Percentiles rank a stretch among this genome's conserved stretches.
Evolutionary conservation across 1,140 invertebrate species (phyloP).

Genomic region (Ganaspis sp.): DNA sequence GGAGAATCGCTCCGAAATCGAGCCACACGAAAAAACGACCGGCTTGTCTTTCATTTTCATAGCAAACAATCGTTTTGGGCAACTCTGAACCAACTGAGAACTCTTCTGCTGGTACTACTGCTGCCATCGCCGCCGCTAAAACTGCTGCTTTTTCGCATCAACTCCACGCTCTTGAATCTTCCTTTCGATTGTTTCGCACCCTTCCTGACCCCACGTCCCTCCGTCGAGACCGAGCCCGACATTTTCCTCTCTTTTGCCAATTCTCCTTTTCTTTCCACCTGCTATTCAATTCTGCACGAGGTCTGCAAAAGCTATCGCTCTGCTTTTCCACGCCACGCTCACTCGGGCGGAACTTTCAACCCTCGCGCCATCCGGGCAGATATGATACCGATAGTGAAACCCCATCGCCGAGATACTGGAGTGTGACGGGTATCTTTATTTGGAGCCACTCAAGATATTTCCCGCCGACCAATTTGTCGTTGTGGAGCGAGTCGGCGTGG

Average conservation of each 20-base stretch:
- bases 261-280: background rate
- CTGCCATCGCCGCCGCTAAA: constrained; percentile 24
- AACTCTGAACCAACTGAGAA: background rate
- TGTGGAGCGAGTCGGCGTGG: constrained; percentile 70
- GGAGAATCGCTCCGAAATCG: constrained; percentile 29
- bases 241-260: background rate
- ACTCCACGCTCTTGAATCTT: constrained; percentile 36
- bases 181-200: constrained; percentile 33
- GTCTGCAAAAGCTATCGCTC: constrained; percentile 21
- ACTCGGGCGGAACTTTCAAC: background rate
- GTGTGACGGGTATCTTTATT: constrained; percentile 72
- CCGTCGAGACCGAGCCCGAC: background rate
- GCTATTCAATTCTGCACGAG: constrained; percentile 18
- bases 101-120: background rate
- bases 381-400: constrained; percentile 60
- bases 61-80: background rate
- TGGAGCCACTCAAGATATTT: constrained; percentile 75
- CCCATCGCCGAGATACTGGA: constrained; percentile 71
- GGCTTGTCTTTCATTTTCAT: background rate
- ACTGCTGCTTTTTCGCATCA: background rate
- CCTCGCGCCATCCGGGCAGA: constrained; percentile 48
- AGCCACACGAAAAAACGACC: constrained; percentile 25
- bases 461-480: constrained; percentile 74
- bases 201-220: constrained; percentile 36
- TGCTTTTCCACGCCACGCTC: constrained; percentile 25